Evolutionary conservation across 2,113 vertebrate genomes (phyloP).

Genomic region (Podarcis cretensis): DNA sequence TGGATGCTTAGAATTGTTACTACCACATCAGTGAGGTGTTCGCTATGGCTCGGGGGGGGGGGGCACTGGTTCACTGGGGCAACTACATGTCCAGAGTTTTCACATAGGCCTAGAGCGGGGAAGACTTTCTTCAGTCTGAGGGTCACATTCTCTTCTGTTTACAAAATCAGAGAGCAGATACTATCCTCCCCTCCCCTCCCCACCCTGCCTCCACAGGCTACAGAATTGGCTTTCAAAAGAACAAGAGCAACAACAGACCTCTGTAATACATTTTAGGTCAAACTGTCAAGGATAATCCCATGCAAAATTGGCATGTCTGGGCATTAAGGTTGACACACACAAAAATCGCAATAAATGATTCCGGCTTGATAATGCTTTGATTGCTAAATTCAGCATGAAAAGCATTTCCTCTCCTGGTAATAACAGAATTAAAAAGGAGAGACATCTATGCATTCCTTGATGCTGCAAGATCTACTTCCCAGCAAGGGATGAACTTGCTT

Average conservation of each 20-base stretch:
- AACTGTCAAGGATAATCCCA: slow-evolving; percentile 32
- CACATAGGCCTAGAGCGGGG: too few relatives aligned
- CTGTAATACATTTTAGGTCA: slow-evolving; percentile 32
- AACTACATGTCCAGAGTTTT: too few relatives aligned
- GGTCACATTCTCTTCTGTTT: background rate
- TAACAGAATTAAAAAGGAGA: background rate
- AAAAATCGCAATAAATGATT: background rate
- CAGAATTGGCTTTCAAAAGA: background rate
- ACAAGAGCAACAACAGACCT: background rate
- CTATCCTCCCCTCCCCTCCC: slow-evolving; percentile 6
- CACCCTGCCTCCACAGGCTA: background rate
- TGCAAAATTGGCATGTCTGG: background rate
- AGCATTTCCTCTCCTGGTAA: background rate
- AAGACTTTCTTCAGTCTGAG: too few relatives aligned
- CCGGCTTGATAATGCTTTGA: slow-evolving; percentile 18
- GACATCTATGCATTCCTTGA: background rate
- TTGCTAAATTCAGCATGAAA: slow-evolving; percentile 20
- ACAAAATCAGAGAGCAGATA: slow-evolving; percentile 19
- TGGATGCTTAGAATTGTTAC: background rate
- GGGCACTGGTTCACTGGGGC: too few relatives aligned
- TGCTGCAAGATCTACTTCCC: background rate
- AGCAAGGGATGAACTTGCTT: slow-evolving; percentile 6
- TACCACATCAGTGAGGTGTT: background rate
- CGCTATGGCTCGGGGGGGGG: background rate
- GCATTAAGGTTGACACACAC: slow-evolving; percentile 18